Evolutionary conservation across 2,113 vertebrate genomes (phyloP).

Genomic region (Amblyopsis rosae): DNA sequence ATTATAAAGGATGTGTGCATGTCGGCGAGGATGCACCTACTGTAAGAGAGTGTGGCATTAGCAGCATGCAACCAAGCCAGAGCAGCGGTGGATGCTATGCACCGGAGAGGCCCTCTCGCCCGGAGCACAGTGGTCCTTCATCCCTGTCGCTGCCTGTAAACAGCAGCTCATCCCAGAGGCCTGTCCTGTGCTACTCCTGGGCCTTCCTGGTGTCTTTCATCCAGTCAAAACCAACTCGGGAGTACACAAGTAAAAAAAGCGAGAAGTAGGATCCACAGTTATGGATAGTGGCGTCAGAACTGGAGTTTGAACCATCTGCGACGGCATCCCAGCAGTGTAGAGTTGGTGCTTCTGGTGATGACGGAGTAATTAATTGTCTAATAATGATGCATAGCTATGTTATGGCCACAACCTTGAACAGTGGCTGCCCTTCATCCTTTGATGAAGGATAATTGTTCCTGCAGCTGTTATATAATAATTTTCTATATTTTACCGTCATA

Average conservation of each 20-base stretch:
- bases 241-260: slow-evolving; percentile 43
- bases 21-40: no score
- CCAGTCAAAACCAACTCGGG: slow-evolving; percentile 51
- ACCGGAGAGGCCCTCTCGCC: slow-evolving; percentile 60
- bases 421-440: slow-evolving; percentile 66
- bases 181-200: slow-evolving; percentile 51
- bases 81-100: slow-evolving; percentile 43
- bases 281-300: slow-evolving; percentile 35
- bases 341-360: slow-evolving; percentile 54
- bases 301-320: slow-evolving; percentile 45
- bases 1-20: no score
- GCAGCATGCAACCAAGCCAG: neutral
- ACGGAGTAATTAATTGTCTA: slow-evolving; percentile 69
- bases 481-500: slow-evolving; percentile 47
- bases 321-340: slow-evolving; percentile 45
- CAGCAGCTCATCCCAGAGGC: slow-evolving; percentile 64
- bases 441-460: slow-evolving; percentile 69
- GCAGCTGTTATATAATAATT: slow-evolving; percentile 58
- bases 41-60: no score
- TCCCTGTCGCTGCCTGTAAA: slow-evolving; percentile 74
- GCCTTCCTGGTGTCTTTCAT: slow-evolving; percentile 60
- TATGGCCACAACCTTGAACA: slow-evolving; percentile 53
- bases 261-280: slow-evolving; percentile 8
- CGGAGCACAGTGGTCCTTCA: slow-evolving; percentile 70
- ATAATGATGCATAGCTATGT: slow-evolving; percentile 70